Percentiles rank a stretch among this genome's conserved stretches.
Evolutionary conservation across 2,797 vertebrate species (phyloP).

Genomic region (Centroberyx gerrardi): DNA sequence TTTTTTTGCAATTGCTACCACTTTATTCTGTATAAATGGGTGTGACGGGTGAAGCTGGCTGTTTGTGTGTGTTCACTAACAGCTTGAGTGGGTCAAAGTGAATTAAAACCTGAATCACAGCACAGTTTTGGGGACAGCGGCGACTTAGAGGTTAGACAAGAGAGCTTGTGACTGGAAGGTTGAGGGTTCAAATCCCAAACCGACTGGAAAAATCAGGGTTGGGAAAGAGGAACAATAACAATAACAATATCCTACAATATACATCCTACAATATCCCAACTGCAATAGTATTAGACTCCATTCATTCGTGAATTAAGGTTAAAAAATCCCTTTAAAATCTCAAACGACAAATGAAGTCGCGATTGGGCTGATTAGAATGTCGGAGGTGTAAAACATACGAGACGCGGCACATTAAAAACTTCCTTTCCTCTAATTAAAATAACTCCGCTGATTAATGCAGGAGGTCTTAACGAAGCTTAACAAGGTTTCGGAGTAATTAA

Average conservation of each 20-base stretch:
- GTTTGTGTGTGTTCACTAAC: too few species aligned
- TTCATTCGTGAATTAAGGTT: not conserved
- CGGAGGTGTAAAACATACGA: conserved; percentile 56
- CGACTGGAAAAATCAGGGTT: not conserved
- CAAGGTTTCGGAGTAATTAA: conserved; percentile 72
- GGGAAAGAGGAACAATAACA: too few species aligned
- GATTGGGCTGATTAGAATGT: conserved; percentile 62
- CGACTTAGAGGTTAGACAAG: too few species aligned
- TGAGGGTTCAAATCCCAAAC: not conserved
- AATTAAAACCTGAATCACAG: too few species aligned
- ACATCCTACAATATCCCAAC: too few species aligned
- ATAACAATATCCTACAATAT: too few species aligned
- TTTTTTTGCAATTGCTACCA: too few species aligned
- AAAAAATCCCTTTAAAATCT: not conserved
- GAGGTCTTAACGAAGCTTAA: conserved; percentile 70
- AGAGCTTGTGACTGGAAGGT: not conserved
- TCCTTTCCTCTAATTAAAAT: conserved; percentile 72
- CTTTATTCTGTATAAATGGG: too few species aligned
- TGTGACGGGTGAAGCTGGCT: too few species aligned
- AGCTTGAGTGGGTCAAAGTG: too few species aligned
- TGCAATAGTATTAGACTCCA: too few species aligned
- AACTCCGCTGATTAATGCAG: conserved; percentile 68
- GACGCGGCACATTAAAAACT: conserved; percentile 50
- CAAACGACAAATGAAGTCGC: conserved; percentile 24
- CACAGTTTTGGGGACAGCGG: too few species aligned